Evolutionary conservation across 2,797 vertebrate genomes (phyloP).

Genomic region (Huso huso): DNA sequence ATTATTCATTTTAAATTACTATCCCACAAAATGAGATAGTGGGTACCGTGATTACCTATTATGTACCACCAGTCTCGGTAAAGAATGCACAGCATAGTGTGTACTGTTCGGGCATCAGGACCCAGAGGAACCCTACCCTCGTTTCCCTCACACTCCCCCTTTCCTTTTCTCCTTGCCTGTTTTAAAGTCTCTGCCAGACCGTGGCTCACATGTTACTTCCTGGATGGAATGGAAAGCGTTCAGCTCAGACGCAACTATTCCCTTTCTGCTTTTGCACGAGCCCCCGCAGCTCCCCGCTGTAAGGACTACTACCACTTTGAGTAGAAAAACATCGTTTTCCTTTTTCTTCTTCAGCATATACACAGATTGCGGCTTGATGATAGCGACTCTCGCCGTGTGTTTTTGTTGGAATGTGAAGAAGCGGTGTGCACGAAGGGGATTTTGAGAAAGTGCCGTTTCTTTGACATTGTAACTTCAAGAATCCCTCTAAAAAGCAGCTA

Average conservation of each 20-base stretch:
- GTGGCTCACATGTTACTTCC: slow-evolving; percentile 79
- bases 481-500: slow-evolving; percentile 23
- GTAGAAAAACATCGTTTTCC: slow-evolving; percentile 18
- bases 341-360: slow-evolving; percentile 14
- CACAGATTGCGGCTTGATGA: slow-evolving; percentile 16
- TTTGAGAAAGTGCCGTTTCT: slow-evolving; percentile 30
- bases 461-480: slow-evolving; percentile 34
- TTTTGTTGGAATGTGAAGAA: slow-evolving; percentile 34
- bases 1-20: too few relatives aligned
- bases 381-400: slow-evolving; percentile 30
- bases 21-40: too few relatives aligned
- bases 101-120: slow-evolving; percentile 60
- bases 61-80: too few relatives aligned
- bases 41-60: too few relatives aligned
- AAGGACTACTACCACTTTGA: slow-evolving; percentile 28
- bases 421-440: slow-evolving; percentile 26
- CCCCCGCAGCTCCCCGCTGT: slow-evolving; percentile 40
- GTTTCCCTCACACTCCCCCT: slow-evolving; percentile 31
- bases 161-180: slow-evolving; percentile 53
- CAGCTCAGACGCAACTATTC: slow-evolving; percentile 54
- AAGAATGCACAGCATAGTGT: not conserved
- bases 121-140: slow-evolving; percentile 45
- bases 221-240: slow-evolving; percentile 76
- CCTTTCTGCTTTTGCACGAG: slow-evolving; percentile 42
- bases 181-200: slow-evolving; percentile 86